Evolutionary conservation across 2,113 vertebrate species (phyloP), one percentile per base, ranked within the genome.

Genomic region (Hassar affinis): DNA sequence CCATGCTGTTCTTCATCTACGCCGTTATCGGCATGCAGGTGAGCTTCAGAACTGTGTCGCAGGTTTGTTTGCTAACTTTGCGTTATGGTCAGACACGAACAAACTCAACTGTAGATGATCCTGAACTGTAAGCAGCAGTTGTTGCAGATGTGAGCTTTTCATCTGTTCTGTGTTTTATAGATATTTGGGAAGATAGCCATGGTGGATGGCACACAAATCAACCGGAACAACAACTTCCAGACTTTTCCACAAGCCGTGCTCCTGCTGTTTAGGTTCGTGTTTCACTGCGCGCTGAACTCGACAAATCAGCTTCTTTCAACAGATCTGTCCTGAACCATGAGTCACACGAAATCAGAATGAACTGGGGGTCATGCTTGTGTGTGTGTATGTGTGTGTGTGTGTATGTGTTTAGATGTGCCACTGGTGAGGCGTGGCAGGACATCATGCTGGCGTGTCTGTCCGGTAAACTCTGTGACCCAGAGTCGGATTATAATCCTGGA

Each of bases 11-110:
- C 93, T 99, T 99, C 93, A 99, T 99, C 94, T 99, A 99, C 0
- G 98, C 98, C 0, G 98, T 99, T 82, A 99, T 99, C 4, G 98
- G 98, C 87, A 99, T 99, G 98, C 98, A 99, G 97, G 98, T 99
- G 88, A 89, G 88, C 75, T 45, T 61, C 79, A 25, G 75, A 8
- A 27, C 12, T 11, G 18, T 51, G 45, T 51, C 12, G 9, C 18
- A 2, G 45, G n/a, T 51, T 49, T 61, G 54, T 42, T 12, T 14
- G 27, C 5, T 35, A 11, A 59, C n/a, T 64, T 20, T 47, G 3
- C 1, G 2, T 42, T 15, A 42, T 12, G 6, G 18, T 57, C 38
- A 20, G 3, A 51, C 42, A 14, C 78, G 12, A 42, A 6, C 33
- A 18, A n/a, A 45, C 35, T 51, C 45, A 14, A 1, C 35, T 15